These are phyloP conservation scores for Lottia scabra DNA, from an alignment of 2,888 invertebrate species.

Conservation along the genomic window DNA sequence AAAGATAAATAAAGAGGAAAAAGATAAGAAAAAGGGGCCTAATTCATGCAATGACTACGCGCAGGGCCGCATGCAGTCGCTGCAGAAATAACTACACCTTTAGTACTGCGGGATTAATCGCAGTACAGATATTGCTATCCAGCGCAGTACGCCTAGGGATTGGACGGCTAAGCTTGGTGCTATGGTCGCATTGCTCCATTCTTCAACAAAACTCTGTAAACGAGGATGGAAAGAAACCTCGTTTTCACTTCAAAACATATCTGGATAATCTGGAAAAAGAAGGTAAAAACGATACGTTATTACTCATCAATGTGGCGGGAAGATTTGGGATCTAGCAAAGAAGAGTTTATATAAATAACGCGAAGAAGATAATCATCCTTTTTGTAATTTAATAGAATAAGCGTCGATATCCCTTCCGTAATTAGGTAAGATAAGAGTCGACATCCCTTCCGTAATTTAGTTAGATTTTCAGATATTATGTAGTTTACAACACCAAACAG, in stretches of 20 bases:
- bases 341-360: too few relatives aligned
- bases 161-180: conserved; percentile 6
- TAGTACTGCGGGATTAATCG: neutral
- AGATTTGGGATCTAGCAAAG: too few relatives aligned
- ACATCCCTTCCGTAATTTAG: too few relatives aligned
- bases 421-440: too few relatives aligned
- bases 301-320: neutral
- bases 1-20: neutral
- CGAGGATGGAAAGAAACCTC: neutral
- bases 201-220: neutral
- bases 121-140: conserved; percentile 1
- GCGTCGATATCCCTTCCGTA: too few relatives aligned
- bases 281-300: neutral
- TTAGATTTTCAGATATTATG: too few relatives aligned
- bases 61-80: conserved; percentile 3
- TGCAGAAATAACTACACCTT: neutral
- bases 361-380: too few relatives aligned
- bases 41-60: neutral
- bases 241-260: neutral
- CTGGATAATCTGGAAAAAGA: neutral
- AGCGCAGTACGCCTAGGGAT: neutral
- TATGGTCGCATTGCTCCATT: neutral
- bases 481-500: too few relatives aligned
- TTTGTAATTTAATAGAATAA: too few relatives aligned
- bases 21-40: neutral